These are phyloP conservation scores for Eucriotettix oculatus DNA, from an alignment of 2,888 invertebrate genomes.

Conservation along the genomic window DNA sequence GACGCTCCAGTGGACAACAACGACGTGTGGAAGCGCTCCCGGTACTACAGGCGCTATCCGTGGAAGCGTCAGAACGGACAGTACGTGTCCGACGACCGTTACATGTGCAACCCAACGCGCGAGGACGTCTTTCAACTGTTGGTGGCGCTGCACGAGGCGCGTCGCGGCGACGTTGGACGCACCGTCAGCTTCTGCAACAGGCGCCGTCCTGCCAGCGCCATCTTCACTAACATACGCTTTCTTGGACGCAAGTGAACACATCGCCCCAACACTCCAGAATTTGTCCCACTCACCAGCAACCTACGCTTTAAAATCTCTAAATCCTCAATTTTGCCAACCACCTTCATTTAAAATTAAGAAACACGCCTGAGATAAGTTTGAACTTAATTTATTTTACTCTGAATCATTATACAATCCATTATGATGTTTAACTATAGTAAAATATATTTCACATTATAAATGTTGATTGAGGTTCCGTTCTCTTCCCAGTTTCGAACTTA, in stretches of 20 bases:
- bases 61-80: conserved; percentile 39
- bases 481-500: too few relatives aligned
- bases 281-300: neutral
- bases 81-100: conserved; percentile 28
- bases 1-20: neutral
- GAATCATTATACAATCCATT: too few relatives aligned
- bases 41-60: conserved; percentile 42
- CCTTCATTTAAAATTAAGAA: too few relatives aligned
- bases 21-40: conserved; percentile 29
- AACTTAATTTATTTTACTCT: too few relatives aligned
- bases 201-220: conserved; percentile 34
- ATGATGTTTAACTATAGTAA: too few relatives aligned
- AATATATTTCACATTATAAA: too few relatives aligned
- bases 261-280: neutral
- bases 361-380: too few relatives aligned
- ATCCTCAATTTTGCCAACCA: too few relatives aligned
- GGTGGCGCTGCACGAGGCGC: conserved; percentile 41
- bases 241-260: conserved; percentile 28
- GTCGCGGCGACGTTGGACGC: conserved; percentile 32
- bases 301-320: too few relatives aligned
- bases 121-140: conserved; percentile 42
- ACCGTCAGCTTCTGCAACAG: conserved; percentile 43
- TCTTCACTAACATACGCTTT: conserved; percentile 46
- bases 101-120: conserved; percentile 42
- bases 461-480: too few relatives aligned